Evolutionary conservation across 2,113 vertebrate species (phyloP), one percentile per base, ranked within the genome.

Genomic region (Leptocoma aspasia): DNA sequence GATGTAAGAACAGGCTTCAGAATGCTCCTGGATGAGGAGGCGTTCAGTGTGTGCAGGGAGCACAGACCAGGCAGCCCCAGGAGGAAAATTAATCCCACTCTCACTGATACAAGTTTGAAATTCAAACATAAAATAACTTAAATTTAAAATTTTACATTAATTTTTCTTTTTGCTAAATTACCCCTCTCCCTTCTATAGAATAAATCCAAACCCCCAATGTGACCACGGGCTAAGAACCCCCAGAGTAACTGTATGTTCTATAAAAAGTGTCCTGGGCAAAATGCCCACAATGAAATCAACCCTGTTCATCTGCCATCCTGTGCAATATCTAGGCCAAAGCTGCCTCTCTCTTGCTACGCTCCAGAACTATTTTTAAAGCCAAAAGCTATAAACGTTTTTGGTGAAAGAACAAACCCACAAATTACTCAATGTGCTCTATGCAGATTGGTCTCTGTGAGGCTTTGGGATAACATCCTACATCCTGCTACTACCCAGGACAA

Each of bases 321-420:
- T 86, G 96, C 93, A 94, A 96, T 91, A 95, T 96, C 95, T 96
- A 98, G 97, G 98, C 97, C 97, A 97, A 91, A 95, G 92, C 94
- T 94, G 96, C 96, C 96, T 94, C 92, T 95, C 94, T 97, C 97
- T 97, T 94, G 95, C 96, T 96, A 91, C 94, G 87, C 95, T 98
- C 93, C 97, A 96, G 91, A 97, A 97, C 98, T 98, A 98, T 98
- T 98, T 98, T 98, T 97, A 97, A 98, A 97, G 98, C 97, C 97
- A 98, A 98, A 97, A 97, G 98, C 98, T 98, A 98, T 98, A 99
- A 98, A 98, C 97, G 98, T 97, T 98, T 98, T 95, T 97, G 97
- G 97, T 98, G 97, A 97, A 96, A 98, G 98, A 98, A 98, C 97
- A 98, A 98, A 97, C 97, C 97, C 92, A 97, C 97, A 98, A 98